Percentiles rank a stretch among this genome's conserved stretches.
Conservation (phyloP, 2,797 vertebrate species). For the Rhinogobio ventralis region DNA sequence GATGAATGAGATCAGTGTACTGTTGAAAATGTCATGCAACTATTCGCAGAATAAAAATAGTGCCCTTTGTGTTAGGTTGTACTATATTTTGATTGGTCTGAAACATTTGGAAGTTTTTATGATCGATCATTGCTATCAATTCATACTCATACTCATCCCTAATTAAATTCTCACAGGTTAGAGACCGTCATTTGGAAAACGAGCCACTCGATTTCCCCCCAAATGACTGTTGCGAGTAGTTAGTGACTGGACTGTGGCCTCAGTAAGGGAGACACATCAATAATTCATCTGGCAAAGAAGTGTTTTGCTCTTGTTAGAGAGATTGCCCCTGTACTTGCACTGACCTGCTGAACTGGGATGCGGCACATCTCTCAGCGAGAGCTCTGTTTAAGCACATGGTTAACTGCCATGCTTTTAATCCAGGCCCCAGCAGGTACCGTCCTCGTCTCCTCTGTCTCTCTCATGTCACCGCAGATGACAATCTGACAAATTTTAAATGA, state of each 20-base stretch:
- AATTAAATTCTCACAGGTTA: constrained; percentile 9
- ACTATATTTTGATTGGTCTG: background rate
- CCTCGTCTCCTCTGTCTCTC: constrained; percentile 11
- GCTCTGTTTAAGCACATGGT: constrained; percentile 36
- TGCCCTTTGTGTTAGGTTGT: background rate
- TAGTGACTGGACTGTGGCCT: constrained; percentile 23
- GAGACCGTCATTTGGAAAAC: background rate
- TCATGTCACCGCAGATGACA: constrained; percentile 25
- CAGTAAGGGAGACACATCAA: constrained; percentile 20
- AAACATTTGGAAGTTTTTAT: background rate
- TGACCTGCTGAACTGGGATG: constrained; percentile 37
- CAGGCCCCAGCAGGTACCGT: constrained; percentile 30
- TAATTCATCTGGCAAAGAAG: constrained; percentile 45
- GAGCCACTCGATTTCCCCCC: constrained; percentile 17
- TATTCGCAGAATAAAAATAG: background rate
- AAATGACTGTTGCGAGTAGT: constrained; percentile 13
- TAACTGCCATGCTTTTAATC: constrained; percentile 52
- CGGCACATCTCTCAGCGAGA: constrained; percentile 6
- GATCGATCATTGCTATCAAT: background rate
- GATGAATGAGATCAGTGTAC: background rate
- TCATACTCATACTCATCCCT: background rate
- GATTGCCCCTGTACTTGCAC: constrained; percentile 18
- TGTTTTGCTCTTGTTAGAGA: constrained; percentile 46
- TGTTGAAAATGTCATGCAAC: background rate
- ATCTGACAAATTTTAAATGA: constrained; percentile 51